Percentiles rank a stretch among this genome's conserved stretches.
Conservation (phyloP, 2,888 invertebrate genomes). For the Chironomus tentans region DNA sequence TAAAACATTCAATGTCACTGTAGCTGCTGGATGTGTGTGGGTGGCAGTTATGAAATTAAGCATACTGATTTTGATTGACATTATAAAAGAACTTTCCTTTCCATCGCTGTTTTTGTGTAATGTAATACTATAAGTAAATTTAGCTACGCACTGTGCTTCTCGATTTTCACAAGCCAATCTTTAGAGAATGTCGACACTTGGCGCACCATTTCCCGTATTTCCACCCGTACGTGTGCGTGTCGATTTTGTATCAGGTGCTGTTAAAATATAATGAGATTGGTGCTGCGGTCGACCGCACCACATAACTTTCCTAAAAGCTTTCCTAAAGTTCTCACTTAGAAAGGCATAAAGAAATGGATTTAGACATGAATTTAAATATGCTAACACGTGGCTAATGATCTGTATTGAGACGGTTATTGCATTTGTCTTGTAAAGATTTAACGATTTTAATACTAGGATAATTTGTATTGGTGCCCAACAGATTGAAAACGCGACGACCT, state of each 20-base stretch:
- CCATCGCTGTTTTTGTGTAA: too few species aligned
- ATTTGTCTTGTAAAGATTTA: conserved; percentile 60
- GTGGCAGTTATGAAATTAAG: too few species aligned
- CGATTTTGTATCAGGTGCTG: conserved; percentile 48
- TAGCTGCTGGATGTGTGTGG: too few species aligned
- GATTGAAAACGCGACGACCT: conserved; percentile 63
- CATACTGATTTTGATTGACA: too few species aligned
- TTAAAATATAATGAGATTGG: conserved; percentile 29
- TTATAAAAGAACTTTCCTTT: too few species aligned
- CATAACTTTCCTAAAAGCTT: conserved; percentile 64
- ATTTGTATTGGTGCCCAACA: conserved; percentile 95
- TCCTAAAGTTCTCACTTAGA: conserved; percentile 86
- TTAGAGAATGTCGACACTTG: conserved; percentile 20
- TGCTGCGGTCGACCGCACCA: conserved; percentile 41
- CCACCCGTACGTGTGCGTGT: conserved; percentile 47
- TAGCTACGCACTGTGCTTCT: too few species aligned
- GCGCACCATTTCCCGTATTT: conserved; percentile 4
- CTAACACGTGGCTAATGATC: conserved; percentile 60
- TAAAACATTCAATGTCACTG: too few species aligned
- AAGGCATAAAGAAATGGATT: conserved; percentile 92
- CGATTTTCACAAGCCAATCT: background rate
- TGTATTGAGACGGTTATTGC: conserved; percentile 63
- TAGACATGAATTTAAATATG: conserved; percentile 68
- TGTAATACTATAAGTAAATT: too few species aligned
- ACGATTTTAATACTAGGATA: conserved; percentile 66